Conservation (phyloP, 2,113 vertebrate species). For the Corythaeola cristata region DNA sequence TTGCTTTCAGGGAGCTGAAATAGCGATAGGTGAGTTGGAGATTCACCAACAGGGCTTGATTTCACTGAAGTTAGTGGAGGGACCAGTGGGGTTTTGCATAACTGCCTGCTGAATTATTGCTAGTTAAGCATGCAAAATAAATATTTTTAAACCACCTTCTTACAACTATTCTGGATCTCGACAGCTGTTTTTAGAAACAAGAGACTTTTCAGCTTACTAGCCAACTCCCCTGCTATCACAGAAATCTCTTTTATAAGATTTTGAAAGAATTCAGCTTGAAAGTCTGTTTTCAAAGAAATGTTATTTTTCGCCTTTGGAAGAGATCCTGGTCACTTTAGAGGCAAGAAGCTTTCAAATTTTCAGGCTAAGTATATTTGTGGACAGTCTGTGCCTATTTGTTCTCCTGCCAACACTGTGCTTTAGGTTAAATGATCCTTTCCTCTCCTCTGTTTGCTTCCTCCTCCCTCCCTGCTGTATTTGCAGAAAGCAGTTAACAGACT, state of each 20-base stretch:
- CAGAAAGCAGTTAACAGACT: neutral
- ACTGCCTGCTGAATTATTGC: neutral
- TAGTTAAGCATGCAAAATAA: neutral
- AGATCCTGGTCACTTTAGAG: neutral
- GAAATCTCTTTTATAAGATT: conserved; percentile 10
- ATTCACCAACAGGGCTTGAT: neutral
- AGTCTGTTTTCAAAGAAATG: conserved; percentile 17
- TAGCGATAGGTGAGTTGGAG: neutral
- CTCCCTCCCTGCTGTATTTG: conserved; percentile 20
- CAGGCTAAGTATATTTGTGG: conserved; percentile 20
- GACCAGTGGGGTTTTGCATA: neutral
- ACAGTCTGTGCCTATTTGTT: conserved; percentile 20
- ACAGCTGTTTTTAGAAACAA: neutral
- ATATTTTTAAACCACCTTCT: neutral
- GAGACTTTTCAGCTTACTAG: neutral
- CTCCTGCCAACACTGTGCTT: neutral
- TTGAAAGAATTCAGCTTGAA: neutral
- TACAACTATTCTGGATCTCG: neutral
- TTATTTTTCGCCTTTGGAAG: neutral
- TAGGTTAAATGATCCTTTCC: conserved; percentile 42
- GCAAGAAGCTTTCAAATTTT: conserved; percentile 41
- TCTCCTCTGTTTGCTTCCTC: neutral
- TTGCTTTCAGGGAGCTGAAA: neutral
- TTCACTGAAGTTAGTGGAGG: neutral
- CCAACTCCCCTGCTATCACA: neutral